A percentile compares a stretch with the other conserved stretches of the same genome.
Evolutionary conservation across 2,113 vertebrate species (phyloP).

Genomic region (Mormyrus lacerda): DNA sequence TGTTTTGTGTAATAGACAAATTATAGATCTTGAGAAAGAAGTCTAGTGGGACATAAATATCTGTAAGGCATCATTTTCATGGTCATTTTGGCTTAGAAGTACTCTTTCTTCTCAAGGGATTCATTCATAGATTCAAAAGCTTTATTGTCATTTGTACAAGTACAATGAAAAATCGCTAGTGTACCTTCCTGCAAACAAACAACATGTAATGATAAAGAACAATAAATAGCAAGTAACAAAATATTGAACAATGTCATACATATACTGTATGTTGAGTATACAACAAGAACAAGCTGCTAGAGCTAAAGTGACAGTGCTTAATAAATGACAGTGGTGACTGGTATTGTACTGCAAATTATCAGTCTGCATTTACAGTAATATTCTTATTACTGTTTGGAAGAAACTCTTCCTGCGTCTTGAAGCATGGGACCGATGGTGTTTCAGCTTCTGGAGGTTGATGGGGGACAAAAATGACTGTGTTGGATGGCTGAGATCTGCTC

Average conservation of each 20-base stretch:
- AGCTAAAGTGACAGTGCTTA: not conserved
- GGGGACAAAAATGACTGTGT: not conserved
- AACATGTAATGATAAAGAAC: not conserved
- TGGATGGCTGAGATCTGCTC: not conserved
- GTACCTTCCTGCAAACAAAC: not conserved
- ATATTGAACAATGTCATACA: not conserved
- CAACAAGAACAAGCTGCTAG: not conserved
- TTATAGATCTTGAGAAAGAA: not conserved
- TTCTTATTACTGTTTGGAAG: not conserved
- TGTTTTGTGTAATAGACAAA: not conserved
- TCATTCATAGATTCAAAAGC: not conserved
- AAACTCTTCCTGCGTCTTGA: not conserved
- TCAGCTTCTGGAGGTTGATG: not conserved
- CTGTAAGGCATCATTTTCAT: not conserved
- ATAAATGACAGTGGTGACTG: not conserved
- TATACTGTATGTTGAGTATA: too few species aligned
- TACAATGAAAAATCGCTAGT: not conserved
- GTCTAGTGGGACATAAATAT: not conserved
- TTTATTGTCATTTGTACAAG: not conserved
- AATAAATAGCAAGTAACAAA: not conserved
- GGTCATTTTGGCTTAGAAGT: not conserved
- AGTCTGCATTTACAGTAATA: not conserved
- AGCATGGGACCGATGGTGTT: not conserved
- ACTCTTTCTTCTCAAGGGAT: not conserved
- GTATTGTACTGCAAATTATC: not conserved